Evolutionary conservation across 2,113 vertebrate genomes (phyloP), one percentile per base, ranked within the genome.

Genomic region (Phasianus colchicus): DNA sequence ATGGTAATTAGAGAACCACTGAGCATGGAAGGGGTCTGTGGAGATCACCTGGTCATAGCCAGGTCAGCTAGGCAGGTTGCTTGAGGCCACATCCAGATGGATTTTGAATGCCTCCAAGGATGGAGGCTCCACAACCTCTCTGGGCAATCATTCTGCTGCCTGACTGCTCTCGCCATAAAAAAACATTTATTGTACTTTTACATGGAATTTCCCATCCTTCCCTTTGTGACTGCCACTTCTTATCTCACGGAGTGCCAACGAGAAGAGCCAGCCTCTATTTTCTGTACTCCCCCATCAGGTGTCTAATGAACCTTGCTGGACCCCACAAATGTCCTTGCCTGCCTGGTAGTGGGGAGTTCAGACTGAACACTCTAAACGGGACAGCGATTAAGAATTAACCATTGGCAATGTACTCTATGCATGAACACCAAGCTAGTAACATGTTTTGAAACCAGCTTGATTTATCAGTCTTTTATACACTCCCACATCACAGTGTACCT

Each of bases 381-480:
- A 43, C 27, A 61, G 18, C 16, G 32, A 87, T 52, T 87, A 84
- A 72, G 66, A 72, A 72, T 52, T 76, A 86, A 65, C n/a, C 20
- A 57, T 3, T 11, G 48, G 14, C 54, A 85, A 30, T 0, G 0
- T 67, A 18, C 69, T 43, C 79, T 43, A 36, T 61, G 75, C 78
- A 55, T 40, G 61, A 69, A 65, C 19, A 34, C 30, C 81, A 84
- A 10, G 16, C 16, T 25, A 82, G 32, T 24, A 54, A 21, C 5
- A 10, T 15, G 13, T 61, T 84, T 75, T 67, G 66, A 87, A 93
- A 85, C 38, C 55, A 76, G 60, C 27, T 25, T n/a, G 16, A 48
- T 10, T 55, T 29, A 84, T 36, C 38, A 43, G 34, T 14, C 29
- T 94, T 76, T 43, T 61, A 75, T 85, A 66, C 38, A 30, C 43